phyloP scores from a whole-genome alignment of 2,888 invertebrate genomes.

The Cenopis cana region DNA sequence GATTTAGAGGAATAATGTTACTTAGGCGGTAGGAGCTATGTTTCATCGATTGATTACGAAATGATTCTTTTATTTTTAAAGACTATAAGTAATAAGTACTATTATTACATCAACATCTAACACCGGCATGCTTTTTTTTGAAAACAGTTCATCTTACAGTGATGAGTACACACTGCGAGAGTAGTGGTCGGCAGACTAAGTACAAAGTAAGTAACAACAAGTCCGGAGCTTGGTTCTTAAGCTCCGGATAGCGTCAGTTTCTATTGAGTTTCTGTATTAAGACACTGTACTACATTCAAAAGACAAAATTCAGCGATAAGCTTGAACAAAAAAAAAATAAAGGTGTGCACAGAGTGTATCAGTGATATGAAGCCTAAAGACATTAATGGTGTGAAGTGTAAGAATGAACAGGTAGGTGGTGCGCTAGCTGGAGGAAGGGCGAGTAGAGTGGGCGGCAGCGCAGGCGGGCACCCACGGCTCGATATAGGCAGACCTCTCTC shows the following conservation, averaged over 20 bases:
- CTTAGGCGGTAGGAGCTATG: slow-evolving; percentile 38
- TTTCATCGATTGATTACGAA: slow-evolving; percentile 29
- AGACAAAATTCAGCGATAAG: slow-evolving; percentile 71
- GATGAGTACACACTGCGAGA: slow-evolving; percentile 53
- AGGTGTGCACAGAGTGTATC: slow-evolving; percentile 69
- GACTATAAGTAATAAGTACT: slow-evolving; percentile 42
- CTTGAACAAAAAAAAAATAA: slow-evolving; percentile 62
- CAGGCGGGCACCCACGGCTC: slow-evolving; percentile 84
- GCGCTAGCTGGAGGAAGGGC: slow-evolving; percentile 67
- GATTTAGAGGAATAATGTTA: neutral
- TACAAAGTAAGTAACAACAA: slow-evolving; percentile 49
- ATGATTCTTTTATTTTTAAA: slow-evolving; percentile 42
- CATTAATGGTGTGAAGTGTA: slow-evolving; percentile 65
- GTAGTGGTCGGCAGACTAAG: slow-evolving; percentile 49
- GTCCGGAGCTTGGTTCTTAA: slow-evolving; percentile 60
- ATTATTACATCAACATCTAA: slow-evolving; percentile 63
- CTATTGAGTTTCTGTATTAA: slow-evolving; percentile 53
- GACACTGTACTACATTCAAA: slow-evolving; percentile 70
- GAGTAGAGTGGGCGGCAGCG: slow-evolving; percentile 68
- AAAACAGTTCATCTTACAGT: slow-evolving; percentile 52
- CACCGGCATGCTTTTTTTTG: slow-evolving; percentile 64
- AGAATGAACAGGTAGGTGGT: slow-evolving; percentile 66
- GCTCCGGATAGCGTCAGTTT: slow-evolving; percentile 57
- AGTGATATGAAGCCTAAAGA: slow-evolving; percentile 66
- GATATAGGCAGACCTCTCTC: slow-evolving; percentile 71